Evolutionary conservation across 2,113 vertebrate species (phyloP).

Genomic region (Mus spicilegus): DNA sequence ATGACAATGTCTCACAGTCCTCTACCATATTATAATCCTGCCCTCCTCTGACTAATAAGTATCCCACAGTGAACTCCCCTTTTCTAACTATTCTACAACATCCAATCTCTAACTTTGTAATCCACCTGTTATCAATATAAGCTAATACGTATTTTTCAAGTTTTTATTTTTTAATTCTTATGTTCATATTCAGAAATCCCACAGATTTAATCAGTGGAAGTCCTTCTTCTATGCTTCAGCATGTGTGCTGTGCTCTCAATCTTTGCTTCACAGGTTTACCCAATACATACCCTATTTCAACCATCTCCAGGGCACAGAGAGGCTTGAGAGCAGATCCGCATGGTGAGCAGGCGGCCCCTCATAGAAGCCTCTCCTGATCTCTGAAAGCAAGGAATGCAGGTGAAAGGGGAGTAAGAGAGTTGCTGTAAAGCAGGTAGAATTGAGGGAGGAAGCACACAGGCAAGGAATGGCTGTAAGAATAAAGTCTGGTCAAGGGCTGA

Average conservation of each 20-base stretch:
- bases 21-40: neutral
- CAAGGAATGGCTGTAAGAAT: neutral
- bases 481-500: neutral
- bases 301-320: neutral
- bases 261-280: neutral
- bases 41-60: neutral
- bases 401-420: neutral
- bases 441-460: neutral
- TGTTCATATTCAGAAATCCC: neutral
- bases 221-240: neutral
- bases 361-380: neutral
- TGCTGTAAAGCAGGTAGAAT: neutral
- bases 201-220: neutral
- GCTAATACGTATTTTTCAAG: neutral
- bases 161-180: neutral
- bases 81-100: neutral
- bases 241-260: neutral
- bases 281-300: neutral
- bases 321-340: neutral
- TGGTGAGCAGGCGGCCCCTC: no score
- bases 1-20: neutral
- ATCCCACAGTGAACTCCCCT: neutral
- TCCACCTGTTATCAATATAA: neutral
- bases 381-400: neutral
- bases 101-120: neutral